Base-by-base conservation (phyloP, 1,140 invertebrate species). In the Neodiprion virginianus region DNA sequence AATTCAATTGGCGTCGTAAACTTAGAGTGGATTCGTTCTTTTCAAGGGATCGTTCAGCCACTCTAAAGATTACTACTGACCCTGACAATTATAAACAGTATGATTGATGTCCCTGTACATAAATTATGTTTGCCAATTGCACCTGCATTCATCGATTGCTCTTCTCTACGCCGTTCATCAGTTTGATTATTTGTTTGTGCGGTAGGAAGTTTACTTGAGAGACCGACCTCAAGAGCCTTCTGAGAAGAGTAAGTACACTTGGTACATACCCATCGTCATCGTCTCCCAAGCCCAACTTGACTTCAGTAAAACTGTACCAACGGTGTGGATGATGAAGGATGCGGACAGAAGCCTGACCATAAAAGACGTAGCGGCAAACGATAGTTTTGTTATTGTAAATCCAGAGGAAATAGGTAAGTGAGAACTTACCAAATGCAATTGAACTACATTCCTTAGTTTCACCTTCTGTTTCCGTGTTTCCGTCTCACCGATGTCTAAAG, bases 351-450 rank as follows among this genome's bases (percentile, higher is more conserved):
- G 81, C 48, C 71, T 93, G 5, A 82, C 79, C 5, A 73, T 86
- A 0, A 48, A 76, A 2, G 85, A 92, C 74, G 82, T 92, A 78
- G 90, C 92, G 1, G 77, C 79, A 11, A 86, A 87, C 23, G 84
- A 93, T 21, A 79, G 91, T 48, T 95, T 94, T 76, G 90, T 95
- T 67, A 92, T 95, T 65, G 88, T 94, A 1, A 95, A 95, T 86
- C 93, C 93, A n/a, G 93, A 94, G 76, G 94, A 95, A 86, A 94
- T 95, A 78, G 93, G 93, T 93, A 87, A 81, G 80, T 74, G 73
- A 7, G 67, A 75, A 68, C 17, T 48, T 67, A 49, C 14, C 1
- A 73, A 48, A 11, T 48, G 23, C 21, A 1, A 66, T 17, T 50
- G 11, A 14, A 61, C 7, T 28, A 2, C 5, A 5, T 28, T 28